Evolutionary conservation across 2,797 vertebrate genomes (phyloP).

Genomic region (Channallabes apus): DNA sequence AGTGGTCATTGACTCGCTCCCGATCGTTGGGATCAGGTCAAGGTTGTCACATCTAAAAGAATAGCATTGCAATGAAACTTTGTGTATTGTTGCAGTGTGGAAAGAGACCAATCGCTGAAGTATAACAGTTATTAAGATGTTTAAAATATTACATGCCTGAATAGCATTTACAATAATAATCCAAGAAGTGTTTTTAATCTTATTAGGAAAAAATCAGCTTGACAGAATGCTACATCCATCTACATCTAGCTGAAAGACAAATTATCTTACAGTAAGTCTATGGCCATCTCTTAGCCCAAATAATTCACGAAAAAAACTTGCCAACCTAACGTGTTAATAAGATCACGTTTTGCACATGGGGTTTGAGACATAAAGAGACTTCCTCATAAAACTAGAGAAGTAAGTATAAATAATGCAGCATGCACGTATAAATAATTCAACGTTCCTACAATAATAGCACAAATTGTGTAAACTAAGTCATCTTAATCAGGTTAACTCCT

Average conservation of each 20-base stretch:
- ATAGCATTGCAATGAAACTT: background rate
- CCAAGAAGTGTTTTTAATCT: background rate
- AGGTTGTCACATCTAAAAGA: background rate
- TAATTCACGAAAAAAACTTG: conserved; percentile 18
- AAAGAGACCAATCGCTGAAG: too few species aligned
- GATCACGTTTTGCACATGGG: conserved; percentile 1
- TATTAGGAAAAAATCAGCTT: background rate
- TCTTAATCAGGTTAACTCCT: conserved; percentile 24
- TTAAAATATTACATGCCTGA: background rate
- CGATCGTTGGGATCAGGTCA: too few species aligned
- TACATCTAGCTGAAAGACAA: background rate
- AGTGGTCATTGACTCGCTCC: background rate
- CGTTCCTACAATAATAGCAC: conserved; percentile 26
- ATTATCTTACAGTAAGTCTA: background rate
- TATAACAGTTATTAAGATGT: background rate
- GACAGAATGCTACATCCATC: background rate
- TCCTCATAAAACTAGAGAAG: conserved; percentile 22
- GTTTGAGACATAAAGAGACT: conserved; percentile 11
- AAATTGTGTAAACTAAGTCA: conserved; percentile 27
- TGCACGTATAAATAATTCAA: conserved; percentile 22
- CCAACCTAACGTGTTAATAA: background rate
- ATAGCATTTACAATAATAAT: background rate
- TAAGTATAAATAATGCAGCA: conserved; percentile 24
- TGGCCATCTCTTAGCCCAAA: background rate
- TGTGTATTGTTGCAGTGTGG: background rate